Base-by-base conservation (phyloP, 2,888 invertebrate genomes). In the Ectobius pallidus region DNA sequence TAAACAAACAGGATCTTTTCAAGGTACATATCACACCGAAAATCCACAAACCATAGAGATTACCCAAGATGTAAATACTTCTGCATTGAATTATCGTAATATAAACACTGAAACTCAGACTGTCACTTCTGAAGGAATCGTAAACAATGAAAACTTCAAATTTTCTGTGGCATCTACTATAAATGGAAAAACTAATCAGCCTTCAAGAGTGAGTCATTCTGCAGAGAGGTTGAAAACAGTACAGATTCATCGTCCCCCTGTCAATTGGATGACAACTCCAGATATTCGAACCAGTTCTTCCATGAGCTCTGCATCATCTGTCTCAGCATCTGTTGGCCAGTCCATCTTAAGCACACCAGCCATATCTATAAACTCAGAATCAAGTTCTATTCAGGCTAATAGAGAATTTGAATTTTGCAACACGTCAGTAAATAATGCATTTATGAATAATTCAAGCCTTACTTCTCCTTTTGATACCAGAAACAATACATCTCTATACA, bases 241-340 rank as follows among this genome's bases (percentile, higher is more conserved):
- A 0, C 44, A 65, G 16, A 42, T 52, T 20, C 71, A 73, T 20
- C 73, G 85, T 75, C 83, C 85, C 3, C 86, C 87, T 0, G 86
- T 88, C 0, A 89, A 89, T 77, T 88, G 88, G 88, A 89, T 89
- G 88, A 88, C 88, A 77, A 84, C 87, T 0, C 87, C 87, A 1
- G 87, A 86, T 76, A 80, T 84, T 25, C 62, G 72, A 14, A 49
- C 69, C 7, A 62, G 58, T 69, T 42, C 42, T 27, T 20, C 32
- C 18, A 34, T 67, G 27, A 67, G 18, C 55, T 39, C 55, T 20
- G 55, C 20, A 39, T 30, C 42, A 11, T 27, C 61, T n/a, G 58
- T 61, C n/a, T n/a, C 20, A 42, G n/a, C 42, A 9, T 1, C 42
- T 39, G 14, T 68, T 39, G 25, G 44, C 16, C 55, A 55, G 3